Evolutionary conservation across 1,140 invertebrate species (phyloP), one percentile per base, ranked within the genome.

Genomic region (Dendrolimus punctatus): DNA sequence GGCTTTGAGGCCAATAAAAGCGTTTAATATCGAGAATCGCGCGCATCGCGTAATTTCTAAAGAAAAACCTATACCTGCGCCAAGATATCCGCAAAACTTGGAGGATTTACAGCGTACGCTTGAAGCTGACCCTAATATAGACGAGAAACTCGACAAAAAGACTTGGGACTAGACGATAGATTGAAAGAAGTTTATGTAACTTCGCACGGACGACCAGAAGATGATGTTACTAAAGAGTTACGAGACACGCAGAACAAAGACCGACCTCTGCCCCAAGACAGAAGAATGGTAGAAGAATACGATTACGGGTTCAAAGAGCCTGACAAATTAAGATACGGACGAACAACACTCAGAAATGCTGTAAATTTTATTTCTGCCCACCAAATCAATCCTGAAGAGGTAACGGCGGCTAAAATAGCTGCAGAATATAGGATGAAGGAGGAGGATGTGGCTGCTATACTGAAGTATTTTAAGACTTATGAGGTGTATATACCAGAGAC

Each of bases 21-120:
- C 77, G 8, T 93, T 91, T 62, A 94, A 94, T 76, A 88, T 93
- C 6, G 93, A 93, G 70, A 91, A 90, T 71, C 88, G 93, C 58
- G 92, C 92, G 8, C 89, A 91, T 63, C 91, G 90, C 68, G 68
- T 92, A 9, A 89, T 95, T 60, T 90, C 89, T 0, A 89, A 89
- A 73, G 88, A 91, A 42, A 95, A 94, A 81, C 92, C 91, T 8
- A 74, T 64, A 37, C 80, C 89, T 40, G 93, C 94, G 36, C 93
- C 93, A 0, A 89, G 79, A 62, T 89, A 91, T 73, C 76, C 89
- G 6, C 81, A 87, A 2, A 90, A 89, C 47, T 43, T 89, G 44
- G 84, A 90, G 61, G 89, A 92, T 73, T 87, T 92, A 58, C 87
- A 93, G 62, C 64, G 90, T 46, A 88, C 91, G 4, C 70, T 91